Percentiles rank a stretch among this genome's conserved stretches.
These are phyloP conservation scores for Gopherus evgoodei DNA, from an alignment of 2,113 vertebrate genomes.

Conservation along the genomic window DNA sequence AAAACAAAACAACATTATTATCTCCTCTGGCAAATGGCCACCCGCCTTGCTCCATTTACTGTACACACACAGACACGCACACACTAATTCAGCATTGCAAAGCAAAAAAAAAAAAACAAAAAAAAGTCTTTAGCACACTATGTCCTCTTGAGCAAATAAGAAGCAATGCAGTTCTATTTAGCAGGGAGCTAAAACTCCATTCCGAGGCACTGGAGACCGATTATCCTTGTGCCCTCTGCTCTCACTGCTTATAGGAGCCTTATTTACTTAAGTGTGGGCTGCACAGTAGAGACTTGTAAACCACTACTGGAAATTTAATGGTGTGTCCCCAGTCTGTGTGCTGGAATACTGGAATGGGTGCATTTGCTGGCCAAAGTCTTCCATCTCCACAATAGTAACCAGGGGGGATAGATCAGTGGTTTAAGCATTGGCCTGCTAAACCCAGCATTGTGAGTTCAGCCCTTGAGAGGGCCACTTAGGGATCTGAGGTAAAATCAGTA, in stretches of 20 bases:
- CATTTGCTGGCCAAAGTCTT: neutral
- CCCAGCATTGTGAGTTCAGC: too few relatives aligned
- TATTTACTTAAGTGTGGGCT: constrained; percentile 6
- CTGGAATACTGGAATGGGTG: neutral
- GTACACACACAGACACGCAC: neutral
- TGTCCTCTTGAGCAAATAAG: neutral
- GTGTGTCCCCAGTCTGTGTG: neutral
- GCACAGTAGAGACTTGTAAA: neutral
- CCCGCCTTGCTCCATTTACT: constrained; percentile 18
- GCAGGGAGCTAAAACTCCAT: constrained; percentile 37
- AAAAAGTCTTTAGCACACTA: constrained; percentile 23
- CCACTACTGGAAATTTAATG: neutral
- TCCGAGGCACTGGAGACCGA: constrained; percentile 40
- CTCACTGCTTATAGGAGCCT: constrained; percentile 11
- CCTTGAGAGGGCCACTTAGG: too few relatives aligned
- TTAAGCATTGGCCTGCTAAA: too few relatives aligned
- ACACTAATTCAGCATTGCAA: neutral
- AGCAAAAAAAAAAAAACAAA: neutral
- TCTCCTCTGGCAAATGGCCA: constrained; percentile 57
- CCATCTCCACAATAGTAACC: neutral
- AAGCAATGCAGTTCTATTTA: constrained; percentile 51
- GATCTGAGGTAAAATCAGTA: too few relatives aligned
- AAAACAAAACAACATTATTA: constrained; percentile 46
- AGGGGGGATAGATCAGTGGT: neutral
- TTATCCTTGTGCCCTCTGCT: constrained; percentile 34